These are phyloP conservation scores for Gnatocerus cornutus DNA, from an alignment of 2,888 invertebrate species.

Conservation along the genomic window DNA sequence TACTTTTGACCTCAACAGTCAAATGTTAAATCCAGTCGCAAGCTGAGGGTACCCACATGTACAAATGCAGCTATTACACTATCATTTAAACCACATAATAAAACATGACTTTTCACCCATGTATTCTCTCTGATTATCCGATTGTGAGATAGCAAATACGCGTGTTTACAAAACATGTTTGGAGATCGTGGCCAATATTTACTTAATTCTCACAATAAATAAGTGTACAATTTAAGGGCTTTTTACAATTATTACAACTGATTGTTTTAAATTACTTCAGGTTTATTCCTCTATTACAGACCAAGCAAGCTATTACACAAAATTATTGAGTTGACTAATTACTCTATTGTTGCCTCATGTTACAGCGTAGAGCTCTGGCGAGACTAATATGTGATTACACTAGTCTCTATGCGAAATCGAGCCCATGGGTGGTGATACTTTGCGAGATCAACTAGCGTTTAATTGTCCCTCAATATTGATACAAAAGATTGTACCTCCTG, in stretches of 20 bases:
- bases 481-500: conserved; percentile 23
- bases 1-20: conserved; percentile 9
- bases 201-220: no score
- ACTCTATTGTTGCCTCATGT: background rate
- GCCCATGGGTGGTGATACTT: conserved; percentile 7
- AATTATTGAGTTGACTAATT: background rate
- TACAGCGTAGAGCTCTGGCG: background rate
- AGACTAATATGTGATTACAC: conserved; percentile 15
- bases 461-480: conserved; percentile 36
- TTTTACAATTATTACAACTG: no score
- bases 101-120: conserved; percentile 12
- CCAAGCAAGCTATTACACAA: background rate
- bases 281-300: no score
- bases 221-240: no score
- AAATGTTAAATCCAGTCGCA: conserved; percentile 5
- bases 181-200: background rate
- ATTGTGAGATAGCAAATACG: background rate
- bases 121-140: conserved; percentile 5
- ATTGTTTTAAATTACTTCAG: no score
- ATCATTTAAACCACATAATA: conserved; percentile 21
- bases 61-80: conserved; percentile 7
- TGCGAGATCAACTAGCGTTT: conserved; percentile 14
- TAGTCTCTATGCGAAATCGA: background rate
- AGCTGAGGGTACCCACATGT: conserved; percentile 31
- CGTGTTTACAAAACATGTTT: background rate